phyloP scores from a whole-genome alignment of 2,797 vertebrate species.

The Bradypodion pumilum region DNA sequence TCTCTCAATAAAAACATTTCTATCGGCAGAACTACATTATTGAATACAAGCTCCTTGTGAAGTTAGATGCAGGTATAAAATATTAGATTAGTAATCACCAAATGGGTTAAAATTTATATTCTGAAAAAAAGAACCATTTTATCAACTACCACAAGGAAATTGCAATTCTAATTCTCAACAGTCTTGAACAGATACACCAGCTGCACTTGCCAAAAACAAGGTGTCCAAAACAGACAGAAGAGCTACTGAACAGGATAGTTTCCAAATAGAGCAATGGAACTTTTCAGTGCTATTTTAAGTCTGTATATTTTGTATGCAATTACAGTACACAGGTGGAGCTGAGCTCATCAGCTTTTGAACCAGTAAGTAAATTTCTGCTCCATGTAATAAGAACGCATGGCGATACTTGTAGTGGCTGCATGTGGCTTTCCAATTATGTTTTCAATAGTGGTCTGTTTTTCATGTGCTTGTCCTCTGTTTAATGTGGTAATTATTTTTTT shows the following conservation, averaged over 20 bases:
- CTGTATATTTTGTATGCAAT: conserved; percentile 12
- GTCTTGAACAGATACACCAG: conserved; percentile 5
- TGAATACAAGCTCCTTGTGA: neutral
- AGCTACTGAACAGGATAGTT: conserved; percentile 20
- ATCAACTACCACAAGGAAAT: conserved; percentile 1
- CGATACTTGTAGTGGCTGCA: conserved; percentile 12
- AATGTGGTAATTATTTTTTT: conserved; percentile 35
- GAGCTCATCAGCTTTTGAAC: conserved; percentile 17
- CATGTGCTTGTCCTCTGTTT: conserved; percentile 38
- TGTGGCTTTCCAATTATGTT: conserved; percentile 33
- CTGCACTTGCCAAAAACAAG: neutral
- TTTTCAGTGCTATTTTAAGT: conserved; percentile 25
- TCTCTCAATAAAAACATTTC: too few relatives aligned
- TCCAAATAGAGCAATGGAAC: conserved; percentile 20
- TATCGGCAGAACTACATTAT: too few relatives aligned
- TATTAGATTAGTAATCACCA: neutral
- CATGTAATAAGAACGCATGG: conserved; percentile 24
- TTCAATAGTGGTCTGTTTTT: conserved; percentile 37
- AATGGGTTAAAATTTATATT: neutral
- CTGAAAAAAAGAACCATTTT: neutral
- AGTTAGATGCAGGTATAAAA: neutral
- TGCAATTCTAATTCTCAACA: conserved; percentile 9
- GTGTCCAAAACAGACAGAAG: neutral
- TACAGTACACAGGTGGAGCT: conserved; percentile 27
- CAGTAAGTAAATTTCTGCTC: conserved; percentile 16